Base-by-base conservation (phyloP, 2,888 invertebrate species). In the Troides helena region DNA sequence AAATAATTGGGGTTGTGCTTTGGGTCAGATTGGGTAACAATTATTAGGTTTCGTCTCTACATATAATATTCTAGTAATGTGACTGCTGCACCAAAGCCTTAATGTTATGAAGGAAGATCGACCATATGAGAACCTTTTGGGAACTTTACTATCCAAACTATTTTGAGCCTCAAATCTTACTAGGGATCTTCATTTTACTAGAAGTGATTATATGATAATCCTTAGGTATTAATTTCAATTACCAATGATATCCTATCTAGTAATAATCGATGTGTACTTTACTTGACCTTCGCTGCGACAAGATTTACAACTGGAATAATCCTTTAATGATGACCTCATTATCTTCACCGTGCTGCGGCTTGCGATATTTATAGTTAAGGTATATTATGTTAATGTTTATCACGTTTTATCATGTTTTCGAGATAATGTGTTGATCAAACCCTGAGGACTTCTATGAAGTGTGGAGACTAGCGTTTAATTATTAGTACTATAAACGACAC, bases 231-330 rank as follows among this genome's bases (percentile, higher is more conserved):
- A 18, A 6, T 65, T 30, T 69, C 65, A 62, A 69, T 69, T 62
- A 39, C 23, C 21, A 36, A 12, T 50, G 58, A 62, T 64, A 21
- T 12, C 25, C 67, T 70, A 70, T 70, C 70, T 25, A 59, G n/a
- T 63, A 68, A 62, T 68, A 36, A 59, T 67, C 56, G 25, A 61
- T 56, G 23, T 21, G 21, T 39, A 18, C 39, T 53, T 63, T 12
- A n/a, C 36, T 43, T 61, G 70, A 67, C 70, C 67, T 70, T 53
- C 39, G 36, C 39, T 39, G 39, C 39, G 67, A 63, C 67, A 70
- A 67, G 70, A 70, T 70, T 70, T 70, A 70, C 67, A 61, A 61
- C 70, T 64, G 56, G 64, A 67, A 67, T 70, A 70, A 70, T 70
- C 70, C 64, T 67, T 61, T 67, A 50, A 63, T 30, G 67, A 66